Evolutionary conservation across 2,113 vertebrate genomes (phyloP).

Genomic region (Passer montanus): DNA sequence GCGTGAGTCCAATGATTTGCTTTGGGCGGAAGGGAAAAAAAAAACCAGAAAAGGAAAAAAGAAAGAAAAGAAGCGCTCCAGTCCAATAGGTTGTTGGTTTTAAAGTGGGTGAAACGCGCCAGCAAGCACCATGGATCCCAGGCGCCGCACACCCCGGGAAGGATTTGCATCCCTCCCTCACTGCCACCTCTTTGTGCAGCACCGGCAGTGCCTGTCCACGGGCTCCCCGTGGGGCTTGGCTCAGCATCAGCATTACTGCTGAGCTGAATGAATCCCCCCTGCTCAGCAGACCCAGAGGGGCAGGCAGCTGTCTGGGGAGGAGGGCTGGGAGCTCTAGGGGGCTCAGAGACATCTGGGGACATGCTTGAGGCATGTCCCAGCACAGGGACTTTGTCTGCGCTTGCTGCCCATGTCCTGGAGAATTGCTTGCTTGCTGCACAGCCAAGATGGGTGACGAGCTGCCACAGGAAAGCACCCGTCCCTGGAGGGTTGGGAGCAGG

Average conservation of each 20-base stretch:
- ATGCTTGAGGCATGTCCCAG: background rate
- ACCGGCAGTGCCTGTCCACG: background rate
- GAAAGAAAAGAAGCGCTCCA: slow-evolving; percentile 35
- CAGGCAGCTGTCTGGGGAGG: background rate
- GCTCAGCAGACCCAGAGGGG: background rate
- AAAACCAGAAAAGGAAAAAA: slow-evolving; percentile 4
- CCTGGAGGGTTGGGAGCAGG: background rate
- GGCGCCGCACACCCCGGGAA: background rate
- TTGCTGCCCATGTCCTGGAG: fast-evolving
- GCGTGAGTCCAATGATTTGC: slow-evolving; percentile 55
- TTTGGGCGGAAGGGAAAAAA: background rate
- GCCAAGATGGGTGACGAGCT: fast-evolving
- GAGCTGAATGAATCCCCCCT: background rate
- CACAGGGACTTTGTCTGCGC: fast-evolving
- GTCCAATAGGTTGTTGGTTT: slow-evolving; percentile 39
- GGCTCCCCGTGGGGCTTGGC: background rate
- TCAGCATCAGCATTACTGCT: background rate
- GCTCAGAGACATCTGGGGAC: background rate
- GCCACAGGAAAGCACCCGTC: background rate
- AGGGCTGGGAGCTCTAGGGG: background rate
- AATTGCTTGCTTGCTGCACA: background rate
- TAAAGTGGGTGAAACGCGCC: background rate
- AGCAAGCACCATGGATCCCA: background rate
- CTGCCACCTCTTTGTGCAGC: background rate
- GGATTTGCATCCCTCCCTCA: background rate